Evolutionary conservation across 2,888 invertebrate genomes (phyloP).

Genomic region (Brachyopa scutellaris): DNA sequence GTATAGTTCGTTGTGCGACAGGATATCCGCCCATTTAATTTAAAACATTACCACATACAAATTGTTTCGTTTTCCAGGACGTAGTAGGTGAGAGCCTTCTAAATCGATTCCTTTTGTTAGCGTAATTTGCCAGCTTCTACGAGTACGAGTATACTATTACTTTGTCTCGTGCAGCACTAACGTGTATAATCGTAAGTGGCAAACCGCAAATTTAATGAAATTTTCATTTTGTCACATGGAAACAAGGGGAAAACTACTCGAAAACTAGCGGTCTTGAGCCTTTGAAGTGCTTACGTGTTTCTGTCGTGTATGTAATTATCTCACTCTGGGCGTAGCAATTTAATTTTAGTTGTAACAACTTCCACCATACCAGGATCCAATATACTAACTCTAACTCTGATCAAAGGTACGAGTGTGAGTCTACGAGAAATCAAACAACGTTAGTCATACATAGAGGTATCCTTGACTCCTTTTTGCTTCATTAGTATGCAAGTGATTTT

Average conservation of each 20-base stretch:
- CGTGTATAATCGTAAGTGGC: constrained; percentile 73
- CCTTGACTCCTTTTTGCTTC: constrained; percentile 31
- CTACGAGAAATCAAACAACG: constrained; percentile 29
- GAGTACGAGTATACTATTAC: too few relatives aligned
- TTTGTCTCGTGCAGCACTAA: constrained; percentile 36
- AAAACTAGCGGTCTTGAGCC: constrained; percentile 31
- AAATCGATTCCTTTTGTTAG: constrained; percentile 28
- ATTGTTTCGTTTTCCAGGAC: not conserved
- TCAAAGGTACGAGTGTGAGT: constrained; percentile 42
- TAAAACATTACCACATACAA: not conserved
- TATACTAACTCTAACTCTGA: constrained; percentile 13
- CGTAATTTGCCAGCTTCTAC: constrained; percentile 14
- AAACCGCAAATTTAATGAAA: constrained; percentile 74
- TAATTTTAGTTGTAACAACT: constrained; percentile 56
- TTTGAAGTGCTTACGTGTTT: constrained; percentile 61
- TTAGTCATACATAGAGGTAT: not conserved
- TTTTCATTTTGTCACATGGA: constrained; percentile 68
- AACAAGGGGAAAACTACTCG: constrained; percentile 51
- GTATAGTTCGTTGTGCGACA: not conserved
- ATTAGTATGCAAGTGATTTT: constrained; percentile 58
- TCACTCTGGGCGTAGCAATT: constrained; percentile 55
- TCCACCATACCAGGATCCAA: constrained; percentile 7
- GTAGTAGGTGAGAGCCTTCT: not conserved
- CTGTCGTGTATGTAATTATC: constrained; percentile 53
- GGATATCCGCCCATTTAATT: constrained; percentile 43